Conservation (phyloP, 2,888 invertebrate genomes). For the Monopis laevigella region DNA sequence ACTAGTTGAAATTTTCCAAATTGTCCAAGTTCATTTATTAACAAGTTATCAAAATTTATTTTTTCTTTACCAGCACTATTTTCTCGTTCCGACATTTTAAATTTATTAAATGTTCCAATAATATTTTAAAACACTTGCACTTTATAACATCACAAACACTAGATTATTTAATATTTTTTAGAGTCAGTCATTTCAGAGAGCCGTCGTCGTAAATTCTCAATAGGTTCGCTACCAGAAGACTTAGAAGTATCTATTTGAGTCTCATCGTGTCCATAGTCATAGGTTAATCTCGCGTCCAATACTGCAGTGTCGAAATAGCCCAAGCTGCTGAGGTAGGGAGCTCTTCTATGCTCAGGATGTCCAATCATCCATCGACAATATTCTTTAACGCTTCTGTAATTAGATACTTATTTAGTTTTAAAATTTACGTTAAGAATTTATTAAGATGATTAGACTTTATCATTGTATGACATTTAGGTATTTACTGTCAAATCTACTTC, state of each 20-base stretch:
- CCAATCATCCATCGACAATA: slow-evolving; percentile 67
- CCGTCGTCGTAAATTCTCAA: slow-evolving; percentile 39
- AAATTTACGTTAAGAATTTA: too few species aligned
- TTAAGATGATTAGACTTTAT: too few species aligned
- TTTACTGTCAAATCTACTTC: too few species aligned
- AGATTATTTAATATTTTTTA: slow-evolving; percentile 7
- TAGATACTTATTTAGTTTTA: too few species aligned
- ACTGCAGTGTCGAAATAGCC: slow-evolving; percentile 59
- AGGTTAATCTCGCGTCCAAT: slow-evolving; percentile 40
- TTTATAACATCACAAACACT: not conserved
- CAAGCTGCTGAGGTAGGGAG: slow-evolving; percentile 60
- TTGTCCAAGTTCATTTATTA: slow-evolving; percentile 42
- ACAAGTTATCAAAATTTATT: slow-evolving; percentile 37
- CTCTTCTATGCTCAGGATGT: slow-evolving; percentile 60
- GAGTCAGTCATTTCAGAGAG: slow-evolving; percentile 42
- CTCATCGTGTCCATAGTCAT: slow-evolving; percentile 31
- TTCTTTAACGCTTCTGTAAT: slow-evolving; percentile 63
- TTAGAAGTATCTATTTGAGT: slow-evolving; percentile 16
- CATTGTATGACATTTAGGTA: too few species aligned
- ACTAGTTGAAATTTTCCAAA: slow-evolving; percentile 47
- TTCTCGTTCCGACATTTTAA: slow-evolving; percentile 1
- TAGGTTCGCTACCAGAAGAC: slow-evolving; percentile 27
- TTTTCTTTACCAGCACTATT: slow-evolving; percentile 14
- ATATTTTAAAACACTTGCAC: too few species aligned
- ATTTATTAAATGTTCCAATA: too few species aligned